Conservation (phyloP, 2,888 invertebrate genomes). For the Colletes collaris region DNA sequence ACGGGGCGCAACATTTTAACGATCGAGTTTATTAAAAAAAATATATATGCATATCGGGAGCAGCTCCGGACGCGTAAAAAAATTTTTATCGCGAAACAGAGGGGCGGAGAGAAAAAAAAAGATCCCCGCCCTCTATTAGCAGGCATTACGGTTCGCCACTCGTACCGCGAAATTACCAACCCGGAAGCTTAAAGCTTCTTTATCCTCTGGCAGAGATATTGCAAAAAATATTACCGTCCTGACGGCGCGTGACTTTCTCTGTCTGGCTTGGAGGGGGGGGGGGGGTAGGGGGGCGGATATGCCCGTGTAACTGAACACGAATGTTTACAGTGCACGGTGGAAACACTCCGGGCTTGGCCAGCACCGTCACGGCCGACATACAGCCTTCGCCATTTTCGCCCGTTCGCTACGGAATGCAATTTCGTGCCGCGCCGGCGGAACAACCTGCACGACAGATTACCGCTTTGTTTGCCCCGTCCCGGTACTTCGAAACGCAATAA, state of each 20-base stretch:
- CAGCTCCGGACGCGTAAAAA: too few species aligned
- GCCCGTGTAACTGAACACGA: constrained; percentile 31
- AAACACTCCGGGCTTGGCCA: background rate
- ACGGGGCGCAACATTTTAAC: background rate
- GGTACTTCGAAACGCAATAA: constrained; percentile 72
- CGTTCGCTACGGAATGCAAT: constrained; percentile 74
- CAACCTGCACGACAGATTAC: constrained; percentile 70
- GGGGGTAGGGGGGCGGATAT: background rate
- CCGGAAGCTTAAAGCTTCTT: background rate
- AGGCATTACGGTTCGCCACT: constrained; percentile 1
- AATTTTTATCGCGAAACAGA: too few species aligned
- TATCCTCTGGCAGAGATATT: background rate
- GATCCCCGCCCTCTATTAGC: background rate
- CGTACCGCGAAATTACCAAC: constrained; percentile 4
- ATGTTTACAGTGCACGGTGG: constrained; percentile 47
- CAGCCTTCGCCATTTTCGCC: constrained; percentile 63
- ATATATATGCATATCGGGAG: background rate
- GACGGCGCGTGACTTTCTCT: constrained; percentile 1
- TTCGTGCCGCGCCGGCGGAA: constrained; percentile 63
- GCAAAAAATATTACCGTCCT: constrained; percentile 25
- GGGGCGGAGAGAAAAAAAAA: background rate
- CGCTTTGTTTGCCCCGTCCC: constrained; percentile 68
- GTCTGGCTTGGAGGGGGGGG: background rate
- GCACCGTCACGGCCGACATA: constrained; percentile 18
- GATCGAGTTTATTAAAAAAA: background rate